Evolutionary conservation across 1,140 invertebrate genomes (phyloP).

Genomic region (Lucilia cuprina): DNA sequence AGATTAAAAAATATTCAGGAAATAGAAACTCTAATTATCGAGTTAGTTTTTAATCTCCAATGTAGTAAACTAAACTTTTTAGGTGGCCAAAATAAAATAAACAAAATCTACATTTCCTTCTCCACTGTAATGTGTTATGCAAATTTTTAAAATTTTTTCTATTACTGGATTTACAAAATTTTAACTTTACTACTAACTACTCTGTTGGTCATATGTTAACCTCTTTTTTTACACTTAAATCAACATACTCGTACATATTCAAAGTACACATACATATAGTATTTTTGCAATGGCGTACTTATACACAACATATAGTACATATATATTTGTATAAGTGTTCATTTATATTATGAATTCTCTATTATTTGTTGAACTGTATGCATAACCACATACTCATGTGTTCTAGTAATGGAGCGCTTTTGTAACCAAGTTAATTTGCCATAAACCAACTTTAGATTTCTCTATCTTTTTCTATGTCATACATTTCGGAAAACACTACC

Average conservation of each 20-base stretch:
- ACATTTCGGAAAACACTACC: neutral
- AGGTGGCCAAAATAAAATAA: too few species aligned
- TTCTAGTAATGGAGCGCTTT: conserved; percentile 15
- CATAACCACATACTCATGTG: neutral
- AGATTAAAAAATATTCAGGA: too few species aligned
- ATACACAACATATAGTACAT: neutral
- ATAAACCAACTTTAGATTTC: conserved; percentile 12
- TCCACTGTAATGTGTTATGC: too few species aligned
- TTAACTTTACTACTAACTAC: conserved; percentile 27
- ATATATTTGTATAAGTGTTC: neutral
- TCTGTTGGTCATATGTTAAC: conserved; percentile 26
- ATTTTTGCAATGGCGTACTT: neutral
- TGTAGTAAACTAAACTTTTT: too few species aligned
- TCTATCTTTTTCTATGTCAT: neutral
- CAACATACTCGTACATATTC: neutral
- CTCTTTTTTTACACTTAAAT: conserved; percentile 8
- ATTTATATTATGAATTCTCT: neutral
- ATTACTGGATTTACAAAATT: conserved; percentile 13
- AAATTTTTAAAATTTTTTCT: too few species aligned
- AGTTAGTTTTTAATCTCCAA: too few species aligned
- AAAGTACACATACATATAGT: neutral
- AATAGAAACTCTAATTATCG: too few species aligned
- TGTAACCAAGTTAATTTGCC: conserved; percentile 27
- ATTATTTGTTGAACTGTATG: neutral
- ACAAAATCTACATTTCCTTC: too few species aligned